phyloP scores from a whole-genome alignment of 2,797 vertebrate species.

The Emydoidea blandingii region DNA sequence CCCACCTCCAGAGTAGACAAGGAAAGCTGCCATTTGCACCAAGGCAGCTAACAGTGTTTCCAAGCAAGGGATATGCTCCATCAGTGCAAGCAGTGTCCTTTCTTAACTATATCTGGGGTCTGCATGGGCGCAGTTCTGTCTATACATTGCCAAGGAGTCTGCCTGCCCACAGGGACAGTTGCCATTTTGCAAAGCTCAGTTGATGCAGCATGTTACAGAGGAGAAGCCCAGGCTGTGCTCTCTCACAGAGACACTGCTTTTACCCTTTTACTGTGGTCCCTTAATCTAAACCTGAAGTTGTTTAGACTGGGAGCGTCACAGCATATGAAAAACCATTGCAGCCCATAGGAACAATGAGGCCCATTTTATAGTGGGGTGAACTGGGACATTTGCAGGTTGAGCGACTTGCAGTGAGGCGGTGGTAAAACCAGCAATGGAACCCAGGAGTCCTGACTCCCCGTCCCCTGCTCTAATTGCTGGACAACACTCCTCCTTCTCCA shows the following conservation, averaged over 20 bases:
- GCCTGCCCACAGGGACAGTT: not conserved
- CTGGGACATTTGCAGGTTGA: too few species aligned
- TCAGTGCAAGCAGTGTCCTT: conserved; percentile 8
- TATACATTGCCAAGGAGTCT: conserved; percentile 35
- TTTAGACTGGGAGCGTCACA: conserved; percentile 1
- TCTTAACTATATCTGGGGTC: not conserved
- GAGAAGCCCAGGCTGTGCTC: not conserved
- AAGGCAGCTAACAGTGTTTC: not conserved
- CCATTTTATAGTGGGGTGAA: fast-evolving
- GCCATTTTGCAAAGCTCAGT: not conserved
- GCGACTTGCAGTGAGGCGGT: fast-evolving
- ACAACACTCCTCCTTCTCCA: not conserved
- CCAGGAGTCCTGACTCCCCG: not conserved
- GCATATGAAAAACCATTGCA: not conserved
- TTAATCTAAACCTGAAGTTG: not conserved
- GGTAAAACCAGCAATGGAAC: not conserved
- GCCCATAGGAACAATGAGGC: not conserved
- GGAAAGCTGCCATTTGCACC: conserved; percentile 48
- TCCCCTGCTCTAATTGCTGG: fast-evolving
- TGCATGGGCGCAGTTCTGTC: conserved; percentile 13
- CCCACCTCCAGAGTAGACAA: not conserved
- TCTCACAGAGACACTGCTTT: conserved; percentile 26
- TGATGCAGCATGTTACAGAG: not conserved
- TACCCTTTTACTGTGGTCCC: conserved; percentile 34
- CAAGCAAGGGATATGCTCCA: conserved; percentile 10